A percentile compares a stretch with the other conserved stretches of the same genome.
Evolutionary conservation across 2,888 invertebrate genomes (phyloP).

Genomic region (Cremastinae sp.): DNA sequence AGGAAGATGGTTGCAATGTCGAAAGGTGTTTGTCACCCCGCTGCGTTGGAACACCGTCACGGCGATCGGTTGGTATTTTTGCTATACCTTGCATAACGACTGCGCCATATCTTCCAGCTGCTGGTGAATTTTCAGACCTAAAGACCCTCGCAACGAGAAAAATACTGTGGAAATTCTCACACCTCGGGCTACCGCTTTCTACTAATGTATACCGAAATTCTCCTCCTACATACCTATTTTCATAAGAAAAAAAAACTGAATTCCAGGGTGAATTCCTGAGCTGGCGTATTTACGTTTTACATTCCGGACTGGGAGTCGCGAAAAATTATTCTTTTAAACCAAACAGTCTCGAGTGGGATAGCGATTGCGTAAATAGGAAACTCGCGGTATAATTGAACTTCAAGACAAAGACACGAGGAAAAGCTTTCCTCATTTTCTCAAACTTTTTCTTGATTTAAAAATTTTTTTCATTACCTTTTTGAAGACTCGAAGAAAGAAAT

Average conservation of each 20-base stretch:
- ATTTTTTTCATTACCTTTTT: no score
- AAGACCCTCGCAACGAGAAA: slow-evolving; percentile 9
- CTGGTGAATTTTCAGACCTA: slow-evolving; percentile 33
- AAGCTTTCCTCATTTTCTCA: not conserved
- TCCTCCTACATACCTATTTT: not conserved
- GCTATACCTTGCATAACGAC: slow-evolving; percentile 5
- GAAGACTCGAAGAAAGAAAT: no score
- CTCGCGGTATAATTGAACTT: no score
- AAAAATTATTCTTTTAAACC: slow-evolving; percentile 22
- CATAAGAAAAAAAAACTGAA: slow-evolving; percentile 20
- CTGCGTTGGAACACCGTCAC: slow-evolving; percentile 28
- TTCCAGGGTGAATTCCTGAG: slow-evolving; percentile 31
- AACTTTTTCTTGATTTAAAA: not conserved
- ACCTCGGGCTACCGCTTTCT: slow-evolving; percentile 26
- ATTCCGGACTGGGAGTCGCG: slow-evolving; percentile 8
- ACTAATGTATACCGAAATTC: slow-evolving; percentile 31
- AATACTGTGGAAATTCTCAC: slow-evolving; percentile 30
- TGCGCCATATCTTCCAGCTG: slow-evolving; percentile 24
- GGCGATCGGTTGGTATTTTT: slow-evolving; percentile 9
- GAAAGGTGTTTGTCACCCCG: slow-evolving; percentile 41
- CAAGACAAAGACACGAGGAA: no score
- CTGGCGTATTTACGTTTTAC: slow-evolving; percentile 4
- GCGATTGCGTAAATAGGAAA: not conserved
- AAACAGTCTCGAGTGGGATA: slow-evolving; percentile 3
- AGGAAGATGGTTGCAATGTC: slow-evolving; percentile 41